These are phyloP conservation scores for Oscheius sp. DNA, from an alignment of 2,888 invertebrate genomes.

Conservation along the genomic window DNA sequence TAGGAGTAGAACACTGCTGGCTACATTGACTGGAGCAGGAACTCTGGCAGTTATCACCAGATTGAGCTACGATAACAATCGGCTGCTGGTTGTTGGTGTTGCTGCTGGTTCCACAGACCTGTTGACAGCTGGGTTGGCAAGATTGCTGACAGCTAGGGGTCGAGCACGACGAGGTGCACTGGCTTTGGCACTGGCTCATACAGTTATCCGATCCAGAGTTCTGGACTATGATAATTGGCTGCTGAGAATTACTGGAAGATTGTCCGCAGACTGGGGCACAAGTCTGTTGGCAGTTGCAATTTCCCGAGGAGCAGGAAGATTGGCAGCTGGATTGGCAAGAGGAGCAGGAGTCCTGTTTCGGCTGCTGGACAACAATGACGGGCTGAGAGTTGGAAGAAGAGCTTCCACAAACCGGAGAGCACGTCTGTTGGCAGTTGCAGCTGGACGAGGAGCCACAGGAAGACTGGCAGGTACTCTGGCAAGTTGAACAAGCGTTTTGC, in stretches of 20 bases:
- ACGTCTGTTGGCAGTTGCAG: conserved; percentile 57
- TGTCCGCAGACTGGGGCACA: not conserved
- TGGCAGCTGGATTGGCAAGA: not conserved
- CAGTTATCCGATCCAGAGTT: conserved; percentile 31
- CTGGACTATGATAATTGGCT: conserved; percentile 46
- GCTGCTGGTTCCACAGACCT: conserved; percentile 47
- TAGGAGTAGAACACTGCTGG: conserved; percentile 51
- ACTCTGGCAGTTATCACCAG: conserved; percentile 54
- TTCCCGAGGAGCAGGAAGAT: not conserved
- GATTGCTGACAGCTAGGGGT: conserved; percentile 56
- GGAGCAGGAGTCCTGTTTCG: conserved; percentile 43
- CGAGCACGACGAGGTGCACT: conserved; percentile 53
- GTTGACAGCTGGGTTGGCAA: conserved; percentile 57
- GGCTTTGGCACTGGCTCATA: conserved; percentile 54
- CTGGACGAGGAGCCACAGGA: conserved; percentile 46
- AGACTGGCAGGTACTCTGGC: not conserved
- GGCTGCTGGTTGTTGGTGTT: conserved; percentile 49
- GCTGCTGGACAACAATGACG: conserved; percentile 55
- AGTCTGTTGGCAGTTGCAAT: conserved; percentile 38
- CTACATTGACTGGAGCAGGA: conserved; percentile 61
- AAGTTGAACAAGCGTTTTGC: conserved; percentile 38
- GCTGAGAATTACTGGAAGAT: conserved; percentile 22
- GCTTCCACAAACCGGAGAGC: conserved; percentile 49
- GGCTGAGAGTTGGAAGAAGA: conserved; percentile 45
- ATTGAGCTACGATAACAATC: conserved; percentile 55